Base-by-base conservation (phyloP, 2,888 invertebrate genomes). In the Chymomyza caudatula region DNA sequence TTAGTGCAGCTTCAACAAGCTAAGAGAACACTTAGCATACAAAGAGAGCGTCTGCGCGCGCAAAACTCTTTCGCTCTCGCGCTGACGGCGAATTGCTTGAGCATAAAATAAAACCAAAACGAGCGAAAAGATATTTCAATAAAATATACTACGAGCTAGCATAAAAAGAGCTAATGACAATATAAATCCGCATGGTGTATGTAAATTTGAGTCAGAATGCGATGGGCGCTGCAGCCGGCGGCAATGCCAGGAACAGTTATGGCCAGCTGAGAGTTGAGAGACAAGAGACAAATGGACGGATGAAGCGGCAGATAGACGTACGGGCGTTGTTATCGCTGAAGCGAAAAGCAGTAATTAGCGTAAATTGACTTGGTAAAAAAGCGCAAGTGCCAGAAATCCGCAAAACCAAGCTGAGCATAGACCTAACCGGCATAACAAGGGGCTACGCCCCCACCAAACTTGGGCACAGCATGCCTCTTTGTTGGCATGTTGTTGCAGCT, bases 311-410 rank as follows among this genome's bases (percentile, higher is more conserved):
- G 47, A 6, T 8, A 1, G 17, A 47, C 15, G 47, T 19, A 19
- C 19, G 15, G 15, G 22, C 51, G 51, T n/a, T 55, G 65, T 74
- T 80, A 75, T 85, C 77, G 69, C 68, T 54, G 63, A 63, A 68
- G 79, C 79, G 79, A 82, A 85, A 77, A 77, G 77, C 82, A 82
- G 83, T 81, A 81, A 81, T 81, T 81, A 81, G 83, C 85, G 83
- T 85, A 79, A 81, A 81, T 81, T 85, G 83, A 85, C 83, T 85
- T 76, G 75, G 76, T 85, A 85, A 85, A 81, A 51, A 80, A 82
- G 82, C 74, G 77, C 82, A 80, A 80, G 82, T 76, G 77, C 75
- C 65, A 17, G 44, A 69, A 76, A 76, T 83, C 71, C 73, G 57
- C 59, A 56, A 52, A 22, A 20, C 19, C 47, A 57, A 56, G 17